Base-by-base conservation (phyloP, 2,888 invertebrate species). In the Cephus spinipes region DNA sequence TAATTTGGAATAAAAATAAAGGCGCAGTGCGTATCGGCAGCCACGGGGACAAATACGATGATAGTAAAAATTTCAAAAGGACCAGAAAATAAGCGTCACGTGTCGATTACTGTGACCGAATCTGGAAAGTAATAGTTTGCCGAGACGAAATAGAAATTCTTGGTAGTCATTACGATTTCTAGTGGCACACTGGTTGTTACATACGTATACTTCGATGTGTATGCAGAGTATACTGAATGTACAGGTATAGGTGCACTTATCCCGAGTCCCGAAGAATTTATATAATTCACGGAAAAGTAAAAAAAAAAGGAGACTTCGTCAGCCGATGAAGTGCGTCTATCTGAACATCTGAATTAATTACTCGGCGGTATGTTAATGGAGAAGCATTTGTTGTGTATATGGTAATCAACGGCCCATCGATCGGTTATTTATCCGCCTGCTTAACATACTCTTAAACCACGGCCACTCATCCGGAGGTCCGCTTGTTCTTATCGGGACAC, bases 361-460 rank as follows among this genome's bases (percentile, higher is more conserved):
- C 75, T 74, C 69, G 30, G 77, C 74, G 75, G 77, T 77, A 75
- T 77, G 74, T 74, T 77, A 74, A 77, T 77, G 69, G 75, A 75
- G 68, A 77, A 69, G 69, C 74, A 75, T 77, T 77, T 68, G 77
- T 77, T 77, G 75, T 77, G 75, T 75, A 69, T 75, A 75, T 75
- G 75, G 77, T 77, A 75, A 77, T 75, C 77, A 75, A 32, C 40
- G 75, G 33, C 36, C 69, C 75, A 77, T 77, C 77, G 40, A 77
- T 77, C 36, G 75, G 69, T 77, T 75, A 75, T 77, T 75, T 68
- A 77, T 77, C 77, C 77, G 33, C 55, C 73, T 73, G 77, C 15
- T 77, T 77, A 77, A 77, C 77, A 77, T 74, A 73, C 73, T 30
- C 31, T 9, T 71, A 31, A 71, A 33, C 71, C 32, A 32, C 23